Base-by-base conservation (phyloP, 2,888 invertebrate species). In the Mesochorus sp. region DNA sequence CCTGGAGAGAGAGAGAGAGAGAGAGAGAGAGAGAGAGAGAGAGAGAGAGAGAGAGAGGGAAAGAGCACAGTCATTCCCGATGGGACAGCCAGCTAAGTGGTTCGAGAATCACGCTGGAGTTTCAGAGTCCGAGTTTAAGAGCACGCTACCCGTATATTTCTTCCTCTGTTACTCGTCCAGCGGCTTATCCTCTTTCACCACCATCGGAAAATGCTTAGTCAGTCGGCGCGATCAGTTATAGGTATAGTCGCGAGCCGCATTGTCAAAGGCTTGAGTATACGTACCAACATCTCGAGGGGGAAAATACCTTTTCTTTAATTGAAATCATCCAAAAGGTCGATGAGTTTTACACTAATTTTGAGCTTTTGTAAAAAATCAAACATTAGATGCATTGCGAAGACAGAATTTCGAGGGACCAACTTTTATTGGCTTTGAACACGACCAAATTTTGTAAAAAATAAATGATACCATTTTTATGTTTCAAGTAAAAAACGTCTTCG, bases 191-290 rank as follows among this genome's bases (percentile, higher is more conserved):
- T 49, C 31, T 73, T 64, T n/a, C n/a, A n/a, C 62, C 72, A 57
- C 62, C 77, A 73, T 77, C 68, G 73, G 84, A 80, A 87, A 86
- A 85, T 85, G 86, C 85, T 87, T 85, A 84, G 84, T 87, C 87
- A 86, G 87, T 82, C 82, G 81, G 83, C 83, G 80, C 75, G 82
- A 83, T 82, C 82, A 85, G 85, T 85, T 85, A 85, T 85, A 71
- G 81, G 72, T 80, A 74, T 78, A 78, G 59, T 70, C 39, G 42
- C 14, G 59, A 12, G 21, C n/a, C 14, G 6, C 19, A 28, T 12
- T n/a, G 44, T 42, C 57, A 47, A 1, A 31, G 42, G 12, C 44
- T 24, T 3, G 28, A 8, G 17, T 59, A 17, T 37, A n/a, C 28
- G 17, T 37, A 44, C 28, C 6, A 49, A 39, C 24, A 31, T 61